Conservation (phyloP, 2,888 invertebrate species). For the Pristionchus japonicus region DNA sequence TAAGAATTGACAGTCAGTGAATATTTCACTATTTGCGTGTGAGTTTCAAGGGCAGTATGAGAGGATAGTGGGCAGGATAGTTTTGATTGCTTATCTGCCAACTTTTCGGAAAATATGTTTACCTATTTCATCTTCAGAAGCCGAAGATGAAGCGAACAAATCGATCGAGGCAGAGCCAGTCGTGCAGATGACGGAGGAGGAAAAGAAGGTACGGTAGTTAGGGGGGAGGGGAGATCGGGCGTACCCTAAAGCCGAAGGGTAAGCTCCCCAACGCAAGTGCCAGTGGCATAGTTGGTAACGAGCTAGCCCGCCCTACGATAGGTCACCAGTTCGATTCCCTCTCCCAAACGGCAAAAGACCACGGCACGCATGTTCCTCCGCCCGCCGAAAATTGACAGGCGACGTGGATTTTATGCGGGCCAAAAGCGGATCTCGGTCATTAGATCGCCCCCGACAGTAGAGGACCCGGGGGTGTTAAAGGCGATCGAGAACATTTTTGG, state of each 20-base stretch:
- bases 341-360: neutral
- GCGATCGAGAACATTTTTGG: constrained; percentile 24
- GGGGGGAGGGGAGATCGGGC: neutral
- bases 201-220: constrained; percentile 22
- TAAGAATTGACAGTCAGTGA: neutral
- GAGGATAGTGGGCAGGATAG: neutral
- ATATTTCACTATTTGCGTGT: neutral
- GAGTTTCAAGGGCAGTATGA: neutral
- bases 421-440: constrained; percentile 3
- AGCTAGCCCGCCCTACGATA: neutral
- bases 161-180: neutral
- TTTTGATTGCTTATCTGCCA: neutral
- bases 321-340: constrained; percentile 25
- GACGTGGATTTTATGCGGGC: constrained; percentile 40
- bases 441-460: constrained; percentile 16
- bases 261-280: neutral
- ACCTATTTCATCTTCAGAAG: neutral
- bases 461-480: constrained; percentile 22
- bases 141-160: neutral
- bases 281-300: neutral
- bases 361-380: constrained; percentile 39
- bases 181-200: constrained; percentile 29
- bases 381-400: neutral
- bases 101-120: neutral
- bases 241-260: neutral